Conservation (phyloP, 2,797 vertebrate species). For the Perdix hodgsoniae region DNA sequence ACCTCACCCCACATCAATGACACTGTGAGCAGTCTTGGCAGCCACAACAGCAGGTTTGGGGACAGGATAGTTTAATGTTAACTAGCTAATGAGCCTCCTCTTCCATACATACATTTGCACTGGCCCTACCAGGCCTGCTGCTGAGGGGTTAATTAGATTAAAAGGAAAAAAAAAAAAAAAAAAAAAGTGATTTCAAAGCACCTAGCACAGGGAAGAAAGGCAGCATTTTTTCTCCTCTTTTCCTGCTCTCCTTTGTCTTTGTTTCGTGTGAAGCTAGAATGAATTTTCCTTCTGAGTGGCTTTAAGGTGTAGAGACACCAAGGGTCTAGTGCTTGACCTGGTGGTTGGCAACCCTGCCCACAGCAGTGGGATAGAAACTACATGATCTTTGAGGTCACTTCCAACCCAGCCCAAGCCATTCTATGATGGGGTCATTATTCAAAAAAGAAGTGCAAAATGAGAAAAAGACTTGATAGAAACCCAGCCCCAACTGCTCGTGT, state of each 20-base stretch:
- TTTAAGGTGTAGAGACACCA: not conserved
- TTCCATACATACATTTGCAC: not conserved
- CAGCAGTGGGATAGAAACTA: no score
- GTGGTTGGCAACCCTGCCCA: no score
- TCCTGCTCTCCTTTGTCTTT: not conserved
- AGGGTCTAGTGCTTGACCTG: no score
- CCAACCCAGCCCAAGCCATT: no score
- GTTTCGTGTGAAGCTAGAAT: not conserved
- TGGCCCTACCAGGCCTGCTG: not conserved
- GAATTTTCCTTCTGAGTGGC: not conserved
- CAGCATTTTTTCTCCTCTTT: not conserved
- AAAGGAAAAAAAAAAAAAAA: not conserved
- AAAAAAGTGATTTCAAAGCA: not conserved
- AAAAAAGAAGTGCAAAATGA: constrained; percentile 3
- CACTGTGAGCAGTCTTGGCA: not conserved
- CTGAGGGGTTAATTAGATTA: not conserved
- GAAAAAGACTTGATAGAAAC: not conserved
- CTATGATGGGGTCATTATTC: not conserved
- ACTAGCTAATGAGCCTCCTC: not conserved
- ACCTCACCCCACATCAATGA: accelerated
- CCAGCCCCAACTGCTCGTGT: not conserved
- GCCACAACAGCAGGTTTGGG: not conserved
- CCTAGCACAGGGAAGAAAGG: not conserved
- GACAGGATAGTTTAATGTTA: not conserved
- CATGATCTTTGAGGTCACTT: no score